These are phyloP conservation scores for Raillietiella orientalis DNA, from an alignment of 2,888 invertebrate species.

Conservation along the genomic window DNA sequence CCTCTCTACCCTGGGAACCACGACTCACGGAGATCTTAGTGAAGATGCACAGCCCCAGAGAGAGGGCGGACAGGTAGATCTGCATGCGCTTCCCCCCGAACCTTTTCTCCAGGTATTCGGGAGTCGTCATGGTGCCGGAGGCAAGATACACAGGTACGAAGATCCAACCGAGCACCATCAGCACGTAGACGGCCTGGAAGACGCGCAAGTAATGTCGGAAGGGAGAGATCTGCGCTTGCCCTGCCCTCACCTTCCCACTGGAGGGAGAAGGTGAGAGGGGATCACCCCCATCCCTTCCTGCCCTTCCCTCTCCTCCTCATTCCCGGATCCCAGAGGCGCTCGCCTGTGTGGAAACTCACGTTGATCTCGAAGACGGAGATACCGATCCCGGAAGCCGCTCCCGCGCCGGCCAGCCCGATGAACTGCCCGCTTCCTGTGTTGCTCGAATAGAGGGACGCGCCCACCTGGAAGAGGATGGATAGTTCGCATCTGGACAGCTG, in stretches of 20 bases:
- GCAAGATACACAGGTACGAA: constrained; percentile 5
- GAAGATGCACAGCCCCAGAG: constrained; percentile 18
- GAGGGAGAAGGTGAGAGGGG: too few relatives aligned
- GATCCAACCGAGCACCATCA: constrained; percentile 16
- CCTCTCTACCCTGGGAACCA: too few relatives aligned
- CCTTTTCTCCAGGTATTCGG: constrained; percentile 17
- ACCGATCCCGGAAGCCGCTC: constrained; percentile 16
- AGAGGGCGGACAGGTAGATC: constrained; percentile 18
- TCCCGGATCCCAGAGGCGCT: too few relatives aligned
- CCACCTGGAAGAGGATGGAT: constrained; percentile 15
- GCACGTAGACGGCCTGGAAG: constrained; percentile 16
- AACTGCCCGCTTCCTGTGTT: constrained; percentile 19
- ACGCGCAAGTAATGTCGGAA: too few relatives aligned
- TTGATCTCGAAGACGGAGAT: constrained; percentile 18
- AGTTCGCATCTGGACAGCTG: too few relatives aligned
- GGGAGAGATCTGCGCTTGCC: too few relatives aligned
- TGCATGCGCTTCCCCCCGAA: constrained; percentile 20
- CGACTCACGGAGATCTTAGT: constrained; percentile 19
- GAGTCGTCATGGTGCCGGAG: constrained; percentile 17
- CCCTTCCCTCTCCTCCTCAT: too few relatives aligned
- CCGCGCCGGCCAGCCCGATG: constrained; percentile 17
- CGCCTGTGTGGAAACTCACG: too few relatives aligned
- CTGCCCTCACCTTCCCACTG: too few relatives aligned
- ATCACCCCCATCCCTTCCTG: too few relatives aligned
- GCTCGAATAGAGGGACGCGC: constrained; percentile 17